A percentile compares a stretch with the other conserved stretches of the same genome.
These are phyloP conservation scores for Glyphotaelius pellucidus DNA, from an alignment of 2,888 invertebrate species.

Conservation along the genomic window DNA sequence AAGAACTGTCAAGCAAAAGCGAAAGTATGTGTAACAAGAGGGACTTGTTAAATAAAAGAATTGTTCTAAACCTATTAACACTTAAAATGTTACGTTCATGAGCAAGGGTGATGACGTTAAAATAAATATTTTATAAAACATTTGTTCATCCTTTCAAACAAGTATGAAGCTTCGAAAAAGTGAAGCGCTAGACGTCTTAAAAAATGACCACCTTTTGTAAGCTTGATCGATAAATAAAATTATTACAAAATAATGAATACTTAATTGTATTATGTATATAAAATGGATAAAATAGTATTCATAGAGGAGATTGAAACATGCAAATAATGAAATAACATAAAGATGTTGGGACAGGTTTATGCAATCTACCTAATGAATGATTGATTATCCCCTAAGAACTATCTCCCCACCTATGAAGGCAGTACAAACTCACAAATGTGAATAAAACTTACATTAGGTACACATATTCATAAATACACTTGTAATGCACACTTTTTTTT, in stretches of 20 bases:
- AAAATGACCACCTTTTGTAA: conserved; percentile 3
- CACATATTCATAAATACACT: conserved; percentile 49
- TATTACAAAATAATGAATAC: conserved; percentile 44
- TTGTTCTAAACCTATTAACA: conserved; percentile 57
- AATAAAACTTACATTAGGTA: conserved; percentile 47
- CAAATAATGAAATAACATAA: conserved; percentile 16
- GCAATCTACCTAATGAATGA: conserved; percentile 15
- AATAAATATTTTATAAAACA: conserved; percentile 25
- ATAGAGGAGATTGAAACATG: conserved; percentile 47
- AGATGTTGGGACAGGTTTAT: conserved; percentile 7
- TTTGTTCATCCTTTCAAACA: conserved; percentile 36
- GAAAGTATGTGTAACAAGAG: neutral
- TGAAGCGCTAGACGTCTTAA: conserved; percentile 28
- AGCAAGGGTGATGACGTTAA: conserved; percentile 10
- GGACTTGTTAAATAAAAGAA: conserved; percentile 1
- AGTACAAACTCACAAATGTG: conserved; percentile 53
- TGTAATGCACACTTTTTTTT: conserved; percentile 58
- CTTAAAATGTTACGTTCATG: conserved; percentile 59
- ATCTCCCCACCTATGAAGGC: conserved; percentile 57
- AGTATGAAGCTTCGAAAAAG: conserved; percentile 35
- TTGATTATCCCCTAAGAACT: conserved; percentile 55
- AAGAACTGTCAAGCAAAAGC: neutral
- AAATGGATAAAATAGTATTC: conserved; percentile 41
- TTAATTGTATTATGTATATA: conserved; percentile 8
- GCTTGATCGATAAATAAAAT: conserved; percentile 37